Evolutionary conservation across 2,888 invertebrate genomes (phyloP), one percentile per base, ranked within the genome.

Genomic region (Plutella xylostella): DNA sequence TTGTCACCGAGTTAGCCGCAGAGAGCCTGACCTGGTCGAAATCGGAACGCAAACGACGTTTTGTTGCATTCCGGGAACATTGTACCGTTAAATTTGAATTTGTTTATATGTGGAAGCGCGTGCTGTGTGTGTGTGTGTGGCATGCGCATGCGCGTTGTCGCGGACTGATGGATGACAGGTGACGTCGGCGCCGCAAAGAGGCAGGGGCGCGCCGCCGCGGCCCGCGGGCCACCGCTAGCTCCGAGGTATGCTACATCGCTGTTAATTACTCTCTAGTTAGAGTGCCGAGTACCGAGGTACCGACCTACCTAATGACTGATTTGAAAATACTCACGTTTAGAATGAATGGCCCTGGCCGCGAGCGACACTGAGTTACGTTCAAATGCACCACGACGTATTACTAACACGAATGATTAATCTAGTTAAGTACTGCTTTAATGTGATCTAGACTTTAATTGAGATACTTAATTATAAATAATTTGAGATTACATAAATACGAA

Each of bases 91-190:
- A 70, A 72, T 76, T 77, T 79, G 73, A 77, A 79, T 80, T 68
- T 63, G 68, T 61, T 63, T 60, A 55, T 51, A 51, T 50, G 40
- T 47, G 48, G 45, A 50, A 48, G 45, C 41, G 53, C 34, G 53
- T 48, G 56, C 48, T 17, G 44, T 38, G 34, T 42, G 48, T 18
- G 33, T 38, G 55, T 50, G 41, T 51, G 56, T 57, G 67, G 68
- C 59, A 63, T 72, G 70, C 72, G 71, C 74, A 70, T 69, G 76
- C 78, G 77, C 74, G 73, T 69, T 63, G 72, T 69, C 71, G 63
- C 74, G 65, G 84, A 83, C 80, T 82, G 84, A 84, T 80, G 84
- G 78, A 72, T 82, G 84, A 83, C 84, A 79, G 78, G 62, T 82
- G 84, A 84, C 80, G 77, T 62, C 68, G 70, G 71, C 68, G 68